Conservation (phyloP, 2,888 invertebrate genomes). For the Phragmatobia fuliginosa region DNA sequence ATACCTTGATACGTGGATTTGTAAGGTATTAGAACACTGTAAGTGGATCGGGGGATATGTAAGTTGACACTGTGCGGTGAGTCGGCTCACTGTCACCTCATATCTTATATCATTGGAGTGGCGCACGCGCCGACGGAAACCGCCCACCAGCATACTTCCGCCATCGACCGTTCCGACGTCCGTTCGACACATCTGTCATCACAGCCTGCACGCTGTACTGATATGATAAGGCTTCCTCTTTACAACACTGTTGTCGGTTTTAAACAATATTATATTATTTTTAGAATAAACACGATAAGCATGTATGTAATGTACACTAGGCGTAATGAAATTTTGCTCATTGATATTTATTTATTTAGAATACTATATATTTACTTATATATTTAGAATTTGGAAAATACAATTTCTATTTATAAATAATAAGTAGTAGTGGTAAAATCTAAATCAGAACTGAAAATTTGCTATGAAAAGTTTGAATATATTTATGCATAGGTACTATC, state of each 20-base stretch:
- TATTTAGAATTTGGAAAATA: too few relatives aligned
- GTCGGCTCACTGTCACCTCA: conserved; percentile 39
- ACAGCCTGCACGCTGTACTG: conserved; percentile 52
- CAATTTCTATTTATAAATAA: too few relatives aligned
- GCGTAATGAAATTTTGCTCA: background rate
- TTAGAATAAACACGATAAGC: background rate
- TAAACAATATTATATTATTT: conserved; percentile 3
- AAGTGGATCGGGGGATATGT: conserved; percentile 57
- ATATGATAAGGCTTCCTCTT: conserved; percentile 80
- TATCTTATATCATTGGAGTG: conserved; percentile 65
- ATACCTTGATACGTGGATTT: conserved; percentile 1
- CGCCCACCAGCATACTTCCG: conserved; percentile 72
- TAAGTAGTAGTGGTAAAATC: too few relatives aligned
- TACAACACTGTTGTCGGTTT: conserved; percentile 24
- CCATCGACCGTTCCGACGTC: conserved; percentile 51
- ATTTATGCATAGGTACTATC: too few relatives aligned
- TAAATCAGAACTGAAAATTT: too few relatives aligned
- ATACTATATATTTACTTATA: too few relatives aligned
- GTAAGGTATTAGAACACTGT: conserved; percentile 48
- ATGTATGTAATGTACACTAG: background rate
- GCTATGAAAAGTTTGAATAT: too few relatives aligned
- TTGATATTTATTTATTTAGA: background rate
- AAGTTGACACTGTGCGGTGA: conserved; percentile 64
- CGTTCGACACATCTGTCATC: conserved; percentile 49
- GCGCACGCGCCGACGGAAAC: conserved; percentile 81